Evolutionary conservation across 2,888 invertebrate species (phyloP), one percentile per base, ranked within the genome.

Genomic region (Chrysodeixis includens): DNA sequence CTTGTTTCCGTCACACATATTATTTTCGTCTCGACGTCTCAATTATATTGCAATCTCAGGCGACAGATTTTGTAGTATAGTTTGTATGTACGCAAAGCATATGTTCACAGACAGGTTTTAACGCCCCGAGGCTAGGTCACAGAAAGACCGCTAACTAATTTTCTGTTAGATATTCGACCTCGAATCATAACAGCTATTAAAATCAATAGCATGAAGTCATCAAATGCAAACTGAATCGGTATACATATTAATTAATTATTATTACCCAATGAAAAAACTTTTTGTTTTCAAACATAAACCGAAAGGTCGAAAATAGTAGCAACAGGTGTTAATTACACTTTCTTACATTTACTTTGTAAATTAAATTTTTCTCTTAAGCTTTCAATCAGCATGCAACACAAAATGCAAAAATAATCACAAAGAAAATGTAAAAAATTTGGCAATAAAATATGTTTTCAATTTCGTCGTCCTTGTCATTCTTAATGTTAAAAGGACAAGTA

Each of bases 401-500:
- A 32, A n/a, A n/a, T 5, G n/a, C 7, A n/a, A 7, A 40, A 40
- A 40, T 40, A 40, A 40, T 40, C n/a, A n/a, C n/a, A 40, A n/a
- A 40, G n/a, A n/a, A 40, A 40, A n/a, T 7, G 6, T 5, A n/a
- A n/a, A n/a, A 40, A 14, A 2, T 40, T 40, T 40, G 40, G 40
- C 40, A 40, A n/a, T 40, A n/a, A 14, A 40, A n/a, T 40, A 14
- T 40, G 40, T 40, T 40, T 40, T 40, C 40, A n/a, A 40, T 40
- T 40, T n/a, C 5, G n/a, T 40, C 40, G 40, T 40, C 40, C 40
- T 40, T 40, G 40, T 40, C 40, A n/a, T 40, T n/a, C n/a, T 3
- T 40, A 40, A 40, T 40, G 40, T 40, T 40, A 40, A 40, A 40
- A 40, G 40, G 40, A 40, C 40, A 40, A 40, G n/a, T n/a, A 40